Base-by-base conservation (phyloP, 2,888 invertebrate genomes). In the Epiblema foenella region DNA sequence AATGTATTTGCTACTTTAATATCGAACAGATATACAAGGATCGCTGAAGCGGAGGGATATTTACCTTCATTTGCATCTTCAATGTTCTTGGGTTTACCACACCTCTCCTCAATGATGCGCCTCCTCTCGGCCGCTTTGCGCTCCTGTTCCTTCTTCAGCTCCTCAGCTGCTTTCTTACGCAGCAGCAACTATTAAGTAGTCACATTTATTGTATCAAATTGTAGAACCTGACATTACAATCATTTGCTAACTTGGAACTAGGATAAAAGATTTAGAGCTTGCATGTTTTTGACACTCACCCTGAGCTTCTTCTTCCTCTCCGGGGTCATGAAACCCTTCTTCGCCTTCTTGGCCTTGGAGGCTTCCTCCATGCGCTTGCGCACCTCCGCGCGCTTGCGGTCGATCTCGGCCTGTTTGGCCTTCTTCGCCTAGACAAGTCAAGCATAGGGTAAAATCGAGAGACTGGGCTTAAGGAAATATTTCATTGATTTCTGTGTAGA, bases 251-350 rank as follows among this genome's bases (percentile, higher is more conserved):
- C 10, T 2, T 15, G 17, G 5, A 11, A 4, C 24, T 7, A 54
- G 54, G 7, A 2, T 8, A 54, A 20, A 46, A 12, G 46, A 8
- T 46, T 46, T n/a, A 12, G n/a, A n/a, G 46, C 46, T n/a, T 5
- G 46, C 46, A 8, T 5, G 17, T 51, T 42, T 63, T 18, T 11
- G 20, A 49, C 73, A 95, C 97, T 95, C 89, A 99, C 99, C 96
- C 99, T 97, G 89, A 99, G 98, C 94, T 99, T 99, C 98, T 99
- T 99, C 97, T 99, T 99, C 95, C 99, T 98, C 94, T 99, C 99
- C 76, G 99, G 99, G 87, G 99, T 99, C 98, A 99, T 99, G 96
- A 99, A 99, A 96, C 99, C 99, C 95, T 99, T 99, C 97, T 99
- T 99, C 91, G 98, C 98, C 95, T 98, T 99, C 95, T 99, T 99